Conservation (phyloP, 2,113 vertebrate genomes). For the Solea senegalensis region DNA sequence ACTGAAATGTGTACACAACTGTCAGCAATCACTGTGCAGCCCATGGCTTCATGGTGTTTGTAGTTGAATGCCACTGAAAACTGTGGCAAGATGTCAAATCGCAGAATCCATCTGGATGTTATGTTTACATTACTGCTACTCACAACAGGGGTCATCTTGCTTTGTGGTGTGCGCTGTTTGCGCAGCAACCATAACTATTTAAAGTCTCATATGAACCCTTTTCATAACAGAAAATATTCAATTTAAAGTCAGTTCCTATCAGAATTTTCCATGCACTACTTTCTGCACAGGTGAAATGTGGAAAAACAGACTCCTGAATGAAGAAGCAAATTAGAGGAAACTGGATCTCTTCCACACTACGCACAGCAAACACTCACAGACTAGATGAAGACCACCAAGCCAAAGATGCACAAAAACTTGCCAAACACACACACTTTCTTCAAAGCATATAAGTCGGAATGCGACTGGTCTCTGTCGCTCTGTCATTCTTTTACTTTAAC, state of each 20-base stretch:
- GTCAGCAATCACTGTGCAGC: too few relatives aligned
- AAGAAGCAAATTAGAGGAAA: slow-evolving; percentile 51
- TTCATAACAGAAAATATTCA: slow-evolving; percentile 13
- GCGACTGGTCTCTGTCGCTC: slow-evolving; percentile 1
- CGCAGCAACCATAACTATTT: too few relatives aligned
- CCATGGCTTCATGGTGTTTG: too few relatives aligned
- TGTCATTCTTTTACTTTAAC: slow-evolving; percentile 3
- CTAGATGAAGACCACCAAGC: slow-evolving; percentile 35
- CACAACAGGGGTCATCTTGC: too few relatives aligned
- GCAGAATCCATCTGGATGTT: too few relatives aligned
- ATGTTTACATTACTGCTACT: too few relatives aligned
- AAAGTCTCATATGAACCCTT: neutral
- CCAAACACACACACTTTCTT: slow-evolving; percentile 38
- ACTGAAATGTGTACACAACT: too few relatives aligned
- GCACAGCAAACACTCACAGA: slow-evolving; percentile 22
- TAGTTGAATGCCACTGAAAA: too few relatives aligned
- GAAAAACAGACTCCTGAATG: slow-evolving; percentile 50
- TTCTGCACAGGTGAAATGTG: slow-evolving; percentile 3
- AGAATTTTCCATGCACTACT: slow-evolving; percentile 27
- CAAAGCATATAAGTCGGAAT: slow-evolving; percentile 30
- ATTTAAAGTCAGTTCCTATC: slow-evolving; percentile 15
- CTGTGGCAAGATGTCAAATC: too few relatives aligned
- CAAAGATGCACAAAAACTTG: slow-evolving; percentile 51
- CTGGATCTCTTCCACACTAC: slow-evolving; percentile 46
- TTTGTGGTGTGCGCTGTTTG: too few relatives aligned